Percentiles rank a stretch among this genome's conserved stretches.
phyloP scores from a whole-genome alignment of 2,113 vertebrate genomes.

The Excalfactoria chinensis region DNA sequence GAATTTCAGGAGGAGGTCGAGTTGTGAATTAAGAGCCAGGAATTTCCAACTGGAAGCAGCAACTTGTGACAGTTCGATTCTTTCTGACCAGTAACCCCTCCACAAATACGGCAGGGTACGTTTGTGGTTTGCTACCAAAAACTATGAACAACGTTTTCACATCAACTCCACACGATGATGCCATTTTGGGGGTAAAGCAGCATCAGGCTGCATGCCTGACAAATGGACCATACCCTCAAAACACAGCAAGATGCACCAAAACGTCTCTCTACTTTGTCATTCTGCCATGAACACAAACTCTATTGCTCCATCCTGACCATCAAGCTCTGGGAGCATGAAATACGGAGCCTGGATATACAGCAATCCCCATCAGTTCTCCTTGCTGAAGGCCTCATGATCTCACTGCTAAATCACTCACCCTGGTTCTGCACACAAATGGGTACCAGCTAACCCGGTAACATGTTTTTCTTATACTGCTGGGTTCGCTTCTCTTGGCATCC shows the following conservation, averaged over 20 bases:
- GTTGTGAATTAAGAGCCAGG: background rate
- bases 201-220: background rate
- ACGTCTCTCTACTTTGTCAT: background rate
- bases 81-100: background rate
- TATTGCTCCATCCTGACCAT: background rate
- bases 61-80: background rate
- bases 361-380: background rate
- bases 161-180: background rate
- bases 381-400: background rate
- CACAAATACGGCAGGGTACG: background rate
- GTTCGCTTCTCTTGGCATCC: background rate
- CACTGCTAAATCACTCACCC: background rate
- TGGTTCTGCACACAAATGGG: background rate
- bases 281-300: background rate
- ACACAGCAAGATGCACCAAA: background rate
- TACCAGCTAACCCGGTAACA: background rate
- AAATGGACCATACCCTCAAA: background rate
- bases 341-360: rapidly evolving
- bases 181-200: background rate
- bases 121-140: background rate
- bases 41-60: background rate
- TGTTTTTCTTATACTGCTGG: background rate
- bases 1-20: background rate
- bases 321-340: background rate
- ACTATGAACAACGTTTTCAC: background rate